Percentiles rank a stretch among this genome's conserved stretches.
Conservation (phyloP, 2,888 invertebrate genomes). For the Sphaerophoria rueppellii region DNA sequence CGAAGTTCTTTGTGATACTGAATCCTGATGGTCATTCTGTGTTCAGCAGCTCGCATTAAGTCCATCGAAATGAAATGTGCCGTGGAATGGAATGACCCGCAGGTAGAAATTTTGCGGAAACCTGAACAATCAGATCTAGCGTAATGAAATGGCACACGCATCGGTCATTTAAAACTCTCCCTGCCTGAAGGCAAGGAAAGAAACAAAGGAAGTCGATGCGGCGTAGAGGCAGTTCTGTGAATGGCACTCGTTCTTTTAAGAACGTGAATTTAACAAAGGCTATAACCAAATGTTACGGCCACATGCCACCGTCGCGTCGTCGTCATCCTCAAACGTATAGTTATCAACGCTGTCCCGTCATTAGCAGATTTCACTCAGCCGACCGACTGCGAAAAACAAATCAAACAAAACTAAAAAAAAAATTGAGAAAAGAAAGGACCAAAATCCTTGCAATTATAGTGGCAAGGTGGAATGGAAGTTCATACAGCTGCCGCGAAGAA, state of each 20-base stretch:
- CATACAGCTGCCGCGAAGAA: constrained; percentile 53
- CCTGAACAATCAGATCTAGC: constrained; percentile 66
- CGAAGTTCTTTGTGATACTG: neutral
- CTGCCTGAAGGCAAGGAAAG: constrained; percentile 2
- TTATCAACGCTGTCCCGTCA: constrained; percentile 5
- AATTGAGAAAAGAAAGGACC: constrained; percentile 56
- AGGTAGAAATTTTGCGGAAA: constrained; percentile 34
- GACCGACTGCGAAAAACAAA: constrained; percentile 24
- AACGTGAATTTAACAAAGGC: constrained; percentile 38
- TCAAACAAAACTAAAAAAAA: constrained; percentile 56
- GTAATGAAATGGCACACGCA: constrained; percentile 68
- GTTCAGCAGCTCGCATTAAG: constrained; percentile 21
- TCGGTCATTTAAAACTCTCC: constrained; percentile 55
- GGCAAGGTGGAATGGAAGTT: constrained; percentile 61
- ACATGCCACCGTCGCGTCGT: constrained; percentile 53
- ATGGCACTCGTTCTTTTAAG: constrained; percentile 15
- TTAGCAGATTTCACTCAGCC: constrained; percentile 48
- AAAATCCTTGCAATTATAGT: constrained; percentile 64
- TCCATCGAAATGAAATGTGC: constrained; percentile 22
- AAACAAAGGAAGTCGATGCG: neutral
- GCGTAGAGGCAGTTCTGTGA: neutral
- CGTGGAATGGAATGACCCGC: constrained; percentile 31
- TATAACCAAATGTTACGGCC: constrained; percentile 59
- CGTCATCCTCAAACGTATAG: neutral
- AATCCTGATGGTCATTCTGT: neutral